Evolutionary conservation across 2,888 invertebrate species (phyloP).

Genomic region (Eupithecia inturbata): DNA sequence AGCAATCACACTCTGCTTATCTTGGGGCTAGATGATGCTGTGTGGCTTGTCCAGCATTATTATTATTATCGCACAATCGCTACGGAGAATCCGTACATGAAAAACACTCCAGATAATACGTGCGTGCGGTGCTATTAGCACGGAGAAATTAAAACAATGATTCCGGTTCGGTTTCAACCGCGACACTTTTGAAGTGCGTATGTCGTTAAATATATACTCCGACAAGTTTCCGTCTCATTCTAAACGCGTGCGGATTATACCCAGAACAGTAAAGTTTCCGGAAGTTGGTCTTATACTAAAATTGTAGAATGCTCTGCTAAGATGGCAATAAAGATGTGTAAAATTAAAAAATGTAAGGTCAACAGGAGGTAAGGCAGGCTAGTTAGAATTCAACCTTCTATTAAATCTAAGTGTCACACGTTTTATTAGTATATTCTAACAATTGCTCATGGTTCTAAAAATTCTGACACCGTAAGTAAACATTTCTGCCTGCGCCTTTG

Average conservation of each 20-base stretch:
- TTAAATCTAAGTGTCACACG: neutral
- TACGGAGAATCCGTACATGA: no score
- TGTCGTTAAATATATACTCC: neutral
- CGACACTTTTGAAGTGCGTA: no score
- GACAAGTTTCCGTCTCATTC: neutral
- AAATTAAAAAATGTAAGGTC: neutral
- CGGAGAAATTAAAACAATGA: no score
- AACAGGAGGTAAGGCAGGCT: neutral
- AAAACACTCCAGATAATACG: no score
- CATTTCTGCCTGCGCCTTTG: neutral
- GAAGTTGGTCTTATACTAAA: neutral
- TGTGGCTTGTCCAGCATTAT: no score
- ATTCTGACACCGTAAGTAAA: neutral
- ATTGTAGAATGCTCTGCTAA: neutral
- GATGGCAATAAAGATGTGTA: constrained; percentile 5
- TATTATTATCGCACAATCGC: no score
- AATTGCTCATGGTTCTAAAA: neutral
- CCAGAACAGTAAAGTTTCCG: neutral
- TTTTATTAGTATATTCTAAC: neutral
- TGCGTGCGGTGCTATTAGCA: no score
- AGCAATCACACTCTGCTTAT: no score
- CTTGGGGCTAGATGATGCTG: no score
- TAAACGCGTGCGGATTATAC: neutral
- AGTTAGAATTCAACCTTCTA: neutral
- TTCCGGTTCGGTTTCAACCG: no score